Evolutionary conservation across 2,888 invertebrate species (phyloP).

Genomic region (Drepanosiphum platanoidis): DNA sequence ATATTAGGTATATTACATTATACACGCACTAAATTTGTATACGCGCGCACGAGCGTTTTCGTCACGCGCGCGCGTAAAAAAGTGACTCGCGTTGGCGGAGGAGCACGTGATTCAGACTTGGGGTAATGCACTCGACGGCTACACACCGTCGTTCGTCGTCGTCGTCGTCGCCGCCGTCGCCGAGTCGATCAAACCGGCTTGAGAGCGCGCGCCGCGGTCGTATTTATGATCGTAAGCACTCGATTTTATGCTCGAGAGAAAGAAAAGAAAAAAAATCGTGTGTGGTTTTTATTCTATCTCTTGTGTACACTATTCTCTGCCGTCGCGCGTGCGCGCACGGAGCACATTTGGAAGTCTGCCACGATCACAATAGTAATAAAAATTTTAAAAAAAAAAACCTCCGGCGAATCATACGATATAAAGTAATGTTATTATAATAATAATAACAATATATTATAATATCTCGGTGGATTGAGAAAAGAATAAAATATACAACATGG

Average conservation of each 20-base stretch:
- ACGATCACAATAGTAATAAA: slow-evolving; percentile 29
- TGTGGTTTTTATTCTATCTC: slow-evolving; percentile 28
- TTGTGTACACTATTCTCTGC: neutral
- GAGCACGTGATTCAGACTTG: slow-evolving; percentile 16
- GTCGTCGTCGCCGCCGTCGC: neutral
- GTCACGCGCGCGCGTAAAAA: slow-evolving; percentile 27
- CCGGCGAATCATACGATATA: neutral
- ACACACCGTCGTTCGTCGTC: neutral
- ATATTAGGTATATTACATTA: too few species aligned
- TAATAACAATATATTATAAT: neutral
- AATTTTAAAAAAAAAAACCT: neutral
- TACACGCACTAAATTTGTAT: too few species aligned
- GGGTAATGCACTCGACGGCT: slow-evolving; percentile 6
- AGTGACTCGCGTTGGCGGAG: slow-evolving; percentile 32
- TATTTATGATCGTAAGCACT: slow-evolving; percentile 28
- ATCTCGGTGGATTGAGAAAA: too few species aligned
- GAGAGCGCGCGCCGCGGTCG: neutral
- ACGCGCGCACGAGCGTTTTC: neutral
- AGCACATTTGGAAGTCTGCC: slow-evolving; percentile 48
- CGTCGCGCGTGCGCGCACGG: neutral
- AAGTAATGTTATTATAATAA: too few species aligned
- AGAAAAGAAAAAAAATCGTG: slow-evolving; percentile 10
- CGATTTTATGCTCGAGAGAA: neutral
- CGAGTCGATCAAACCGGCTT: slow-evolving; percentile 33
- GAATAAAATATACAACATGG: neutral